Base-by-base conservation (phyloP, 2,797 vertebrate species). In the Kryptolebias ocellatus region DNA sequence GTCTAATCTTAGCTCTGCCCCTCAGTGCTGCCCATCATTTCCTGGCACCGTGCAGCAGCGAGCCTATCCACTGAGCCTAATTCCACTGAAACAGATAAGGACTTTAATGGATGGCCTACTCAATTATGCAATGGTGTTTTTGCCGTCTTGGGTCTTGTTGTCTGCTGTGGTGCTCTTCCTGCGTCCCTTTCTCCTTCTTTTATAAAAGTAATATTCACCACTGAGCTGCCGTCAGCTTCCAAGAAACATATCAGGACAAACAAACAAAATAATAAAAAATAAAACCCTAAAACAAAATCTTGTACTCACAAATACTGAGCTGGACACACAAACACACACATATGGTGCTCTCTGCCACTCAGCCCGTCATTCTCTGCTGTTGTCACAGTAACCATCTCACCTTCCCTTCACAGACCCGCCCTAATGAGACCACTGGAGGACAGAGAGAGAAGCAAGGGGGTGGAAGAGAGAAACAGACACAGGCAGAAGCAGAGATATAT, bases 381-480 rank as follows among this genome's bases (percentile, higher is more conserved):
- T 95, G 89, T 95, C 92, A 94, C 89, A 94, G 90, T 93, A 94
- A 92, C 90, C 88, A 84, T 92, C 87, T 94, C 75, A 93, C 92
- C 95, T 93, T 90, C 88, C 78, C 78, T 89, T 92, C 87, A 70
- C 83, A 92, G 85, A 93, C 87, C 73, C 83, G 77, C 85, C 91
- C 88, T 92, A 93, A 95, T 93, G 92, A 92, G 82, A 92, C 86
- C 93, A 89, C 86, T 76, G 79, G 87, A 91, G 87, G 89, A 89
- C 80, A 83, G 72, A 67, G 73, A 78, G 49, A 18, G 84, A 81
- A 72, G 61, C 68, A 76, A 72, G 83, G 80, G 67, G 77, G 72
- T 70, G 81, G 77, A 74, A 75, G 64, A 62, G 70, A 72, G 81
- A 79, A 82, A 76, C 77, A 88, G 79, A 83, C 83, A 70, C 74